Percentiles rank a stretch among this genome's conserved stretches.
phyloP scores from a whole-genome alignment of 2,113 vertebrate genomes.

The Australoheros scitulus region DNA sequence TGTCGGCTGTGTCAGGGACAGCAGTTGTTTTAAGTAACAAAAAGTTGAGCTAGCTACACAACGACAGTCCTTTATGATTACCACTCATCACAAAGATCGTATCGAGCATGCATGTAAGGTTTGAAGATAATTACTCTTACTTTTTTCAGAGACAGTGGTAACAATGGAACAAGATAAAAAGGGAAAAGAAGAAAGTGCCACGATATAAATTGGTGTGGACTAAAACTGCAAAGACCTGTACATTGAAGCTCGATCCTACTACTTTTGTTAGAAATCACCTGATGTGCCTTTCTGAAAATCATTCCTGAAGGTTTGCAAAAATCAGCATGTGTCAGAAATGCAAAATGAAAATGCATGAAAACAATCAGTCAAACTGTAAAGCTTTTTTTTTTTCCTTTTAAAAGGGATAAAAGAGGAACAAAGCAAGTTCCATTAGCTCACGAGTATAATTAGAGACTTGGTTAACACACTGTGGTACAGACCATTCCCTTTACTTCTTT shows the following conservation, averaged over 20 bases:
- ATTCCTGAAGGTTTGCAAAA: neutral
- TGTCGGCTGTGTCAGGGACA: conserved; percentile 16
- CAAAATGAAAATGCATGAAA: neutral
- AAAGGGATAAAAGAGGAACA: conserved; percentile 31
- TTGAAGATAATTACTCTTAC: conserved; percentile 42
- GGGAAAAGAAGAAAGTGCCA: conserved; percentile 10
- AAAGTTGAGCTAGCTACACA: conserved; percentile 12
- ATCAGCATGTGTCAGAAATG: conserved; percentile 17
- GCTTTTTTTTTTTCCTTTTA: neutral
- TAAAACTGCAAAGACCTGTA: conserved; percentile 26
- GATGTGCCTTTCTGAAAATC: neutral
- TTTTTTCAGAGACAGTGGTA: conserved; percentile 28
- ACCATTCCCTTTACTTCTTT: conserved; percentile 21
- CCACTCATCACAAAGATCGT: conserved; percentile 20
- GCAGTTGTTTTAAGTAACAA: conserved; percentile 27
- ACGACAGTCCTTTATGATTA: conserved; percentile 21
- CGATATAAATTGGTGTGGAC: conserved; percentile 14
- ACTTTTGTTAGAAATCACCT: neutral
- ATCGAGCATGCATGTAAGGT: conserved; percentile 10
- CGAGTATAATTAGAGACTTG: conserved; percentile 47
- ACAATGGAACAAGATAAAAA: conserved; percentile 42
- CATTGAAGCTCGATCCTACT: neutral
- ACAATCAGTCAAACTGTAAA: neutral
- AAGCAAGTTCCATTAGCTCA: conserved; percentile 26
- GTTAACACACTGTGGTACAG: conserved; percentile 11